Evolutionary conservation across 2,113 vertebrate genomes (phyloP).

Genomic region (Xiphophorus couchianus): DNA sequence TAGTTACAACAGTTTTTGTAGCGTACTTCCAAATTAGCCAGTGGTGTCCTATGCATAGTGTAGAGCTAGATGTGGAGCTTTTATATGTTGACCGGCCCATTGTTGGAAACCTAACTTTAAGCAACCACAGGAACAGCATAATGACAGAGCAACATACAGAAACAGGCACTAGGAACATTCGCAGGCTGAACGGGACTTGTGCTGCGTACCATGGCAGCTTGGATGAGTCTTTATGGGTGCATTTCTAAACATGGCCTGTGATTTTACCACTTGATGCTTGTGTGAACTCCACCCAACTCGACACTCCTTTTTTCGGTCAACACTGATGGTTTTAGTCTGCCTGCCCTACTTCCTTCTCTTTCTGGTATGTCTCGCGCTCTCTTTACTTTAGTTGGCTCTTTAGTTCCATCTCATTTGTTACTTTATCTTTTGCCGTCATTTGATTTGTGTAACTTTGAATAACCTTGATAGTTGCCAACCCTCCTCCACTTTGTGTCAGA

Average conservation of each 20-base stretch:
- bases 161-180: slow-evolving; percentile 25
- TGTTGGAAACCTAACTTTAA: slow-evolving; percentile 34
- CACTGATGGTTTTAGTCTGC: slow-evolving; percentile 36
- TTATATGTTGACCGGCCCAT: slow-evolving; percentile 10
- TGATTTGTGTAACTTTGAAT: slow-evolving; percentile 2
- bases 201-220: slow-evolving; percentile 39
- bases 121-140: slow-evolving; percentile 53
- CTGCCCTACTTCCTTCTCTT: slow-evolving; percentile 36
- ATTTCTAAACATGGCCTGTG: slow-evolving; percentile 59
- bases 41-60: not conserved
- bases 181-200: slow-evolving; percentile 36
- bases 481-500: slow-evolving; percentile 14
- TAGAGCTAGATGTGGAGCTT: not conserved
- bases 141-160: slow-evolving; percentile 62
- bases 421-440: slow-evolving; percentile 17
- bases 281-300: slow-evolving; percentile 65
- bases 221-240: slow-evolving; percentile 62
- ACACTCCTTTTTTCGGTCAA: slow-evolving; percentile 36
- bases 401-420: slow-evolving; percentile 1
- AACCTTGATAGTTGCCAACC: slow-evolving; percentile 1
- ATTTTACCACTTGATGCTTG: slow-evolving; percentile 61
- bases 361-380: slow-evolving; percentile 27
- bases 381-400: slow-evolving; percentile 26
- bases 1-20: not conserved
- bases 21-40: slow-evolving; percentile 1